phyloP scores from a whole-genome alignment of 2,797 vertebrate species.

The Protonibea diacanthus region DNA sequence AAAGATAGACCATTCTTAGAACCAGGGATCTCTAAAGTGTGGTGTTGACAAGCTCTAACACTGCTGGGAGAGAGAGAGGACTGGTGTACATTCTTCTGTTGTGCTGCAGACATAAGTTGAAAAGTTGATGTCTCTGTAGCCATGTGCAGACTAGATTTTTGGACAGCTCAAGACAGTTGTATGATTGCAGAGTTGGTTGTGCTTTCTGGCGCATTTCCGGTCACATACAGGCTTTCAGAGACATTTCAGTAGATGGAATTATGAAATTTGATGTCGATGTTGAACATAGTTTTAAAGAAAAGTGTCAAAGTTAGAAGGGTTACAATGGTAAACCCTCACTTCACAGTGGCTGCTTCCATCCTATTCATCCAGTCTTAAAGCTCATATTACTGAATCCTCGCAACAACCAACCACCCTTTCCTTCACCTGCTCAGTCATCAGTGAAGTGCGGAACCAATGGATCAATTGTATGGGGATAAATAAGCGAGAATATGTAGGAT shows the following conservation, averaged over 20 bases:
- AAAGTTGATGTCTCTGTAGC: background rate
- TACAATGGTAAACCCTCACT: background rate
- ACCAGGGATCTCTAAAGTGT: constrained; percentile 36
- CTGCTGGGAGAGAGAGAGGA: background rate
- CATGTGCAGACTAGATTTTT: constrained; percentile 4
- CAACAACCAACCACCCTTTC: background rate
- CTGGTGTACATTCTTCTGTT: background rate
- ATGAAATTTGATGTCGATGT: background rate
- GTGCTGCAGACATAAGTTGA: background rate
- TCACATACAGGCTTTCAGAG: background rate
- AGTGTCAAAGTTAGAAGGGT: background rate
- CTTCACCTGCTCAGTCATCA: background rate
- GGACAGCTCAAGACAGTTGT: background rate
- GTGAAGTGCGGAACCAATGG: background rate
- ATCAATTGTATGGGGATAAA: background rate
- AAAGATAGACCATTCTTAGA: constrained; percentile 36
- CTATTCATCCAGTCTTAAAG: background rate
- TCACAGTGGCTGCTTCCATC: background rate
- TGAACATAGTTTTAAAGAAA: no score
- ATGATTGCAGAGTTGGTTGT: background rate
- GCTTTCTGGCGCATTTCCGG: background rate
- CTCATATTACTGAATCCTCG: background rate
- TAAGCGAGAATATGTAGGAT: background rate
- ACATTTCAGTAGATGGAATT: background rate
- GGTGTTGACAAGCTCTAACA: constrained; percentile 31